phyloP scores from a whole-genome alignment of 2,797 vertebrate species.

The Hyperoplus lanceolatus region DNA sequence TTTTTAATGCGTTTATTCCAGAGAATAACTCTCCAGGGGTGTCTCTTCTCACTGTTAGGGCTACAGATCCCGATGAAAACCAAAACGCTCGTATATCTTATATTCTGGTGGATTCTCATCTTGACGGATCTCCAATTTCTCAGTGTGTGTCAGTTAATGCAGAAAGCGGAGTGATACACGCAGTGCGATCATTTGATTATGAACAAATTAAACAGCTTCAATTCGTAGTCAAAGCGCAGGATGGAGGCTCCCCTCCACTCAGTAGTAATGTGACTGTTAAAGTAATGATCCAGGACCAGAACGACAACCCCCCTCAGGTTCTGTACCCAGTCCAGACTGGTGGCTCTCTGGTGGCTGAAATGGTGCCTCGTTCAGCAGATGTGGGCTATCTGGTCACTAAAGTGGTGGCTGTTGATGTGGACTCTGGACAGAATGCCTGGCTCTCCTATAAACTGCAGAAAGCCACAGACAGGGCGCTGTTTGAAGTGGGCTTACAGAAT shows the following conservation, averaged over 20 bases:
- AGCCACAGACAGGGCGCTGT: slow-evolving; percentile 80
- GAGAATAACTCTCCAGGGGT: no score
- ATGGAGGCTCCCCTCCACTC: slow-evolving; percentile 79
- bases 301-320: slow-evolving; percentile 64
- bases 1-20: slow-evolving; percentile 40
- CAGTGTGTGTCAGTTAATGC: no score
- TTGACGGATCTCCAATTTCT: no score
- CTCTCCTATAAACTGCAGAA: slow-evolving; percentile 82
- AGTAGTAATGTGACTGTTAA: slow-evolving; percentile 37
- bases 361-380: slow-evolving; percentile 85
- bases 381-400: slow-evolving; percentile 86
- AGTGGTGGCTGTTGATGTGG: slow-evolving; percentile 85
- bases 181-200: slow-evolving; percentile 79
- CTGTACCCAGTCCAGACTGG: slow-evolving; percentile 47
- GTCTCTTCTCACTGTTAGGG: no score
- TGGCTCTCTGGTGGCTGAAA: slow-evolving; percentile 49
- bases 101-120: no score
- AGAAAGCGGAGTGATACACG: no score
- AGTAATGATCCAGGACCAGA: slow-evolving; percentile 69
- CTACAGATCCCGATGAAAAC: slow-evolving; percentile 39
- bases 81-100: no score
- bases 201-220: slow-evolving; percentile 74
- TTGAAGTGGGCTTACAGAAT: slow-evolving; percentile 79
- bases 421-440: slow-evolving; percentile 88
- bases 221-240: slow-evolving; percentile 74